Evolutionary conservation across 2,888 invertebrate species (phyloP), one percentile per base, ranked within the genome.

Genomic region (Amblyjoppa proteus): DNA sequence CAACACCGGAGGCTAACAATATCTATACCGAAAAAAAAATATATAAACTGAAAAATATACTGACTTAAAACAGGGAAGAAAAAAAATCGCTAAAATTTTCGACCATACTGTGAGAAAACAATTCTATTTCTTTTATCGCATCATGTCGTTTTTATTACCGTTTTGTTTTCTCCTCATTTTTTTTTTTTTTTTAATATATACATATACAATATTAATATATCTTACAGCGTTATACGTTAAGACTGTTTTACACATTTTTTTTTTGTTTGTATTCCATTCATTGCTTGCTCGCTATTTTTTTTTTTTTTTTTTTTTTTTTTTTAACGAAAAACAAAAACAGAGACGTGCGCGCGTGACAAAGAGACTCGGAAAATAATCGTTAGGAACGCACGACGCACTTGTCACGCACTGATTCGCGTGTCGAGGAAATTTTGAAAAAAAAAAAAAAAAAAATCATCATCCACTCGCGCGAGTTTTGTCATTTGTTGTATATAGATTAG

Each of bases 201-300:
- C 85, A 85, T 85, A 75, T 82, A 82, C 75, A 82, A 82, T 85
- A 77, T 85, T 56, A 81, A 78, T 75, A 71, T 81, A 78, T 82
- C 31, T 79, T 82, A 85, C 85, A 82, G 66, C 70, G 20, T 71
- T 68, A 79, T 64, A 76, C 64, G 84, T 85, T 70, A 81, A 75
- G 58, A 79, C 82, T 79, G 82, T 75, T 71, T 82, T 79, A 82
- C 79, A 79, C 75, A 34, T 73, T 68, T 66, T 51, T 51, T 82
- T 66, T 69, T 69, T 61, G 20, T 34, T 31, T 41, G 31, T 6
- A 61, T 79, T 64, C 51, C 68, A 53, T 41, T 51, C 61, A 49
- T 79, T 70, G 20, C 38, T 34, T 31, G 25, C 61, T 61, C 71
- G 71, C 20, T 13, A 31, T 7, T 20, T 7, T 1, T 28, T 16